These are phyloP conservation scores for Apotomis betuletana DNA, from an alignment of 2,888 invertebrate species.

Conservation along the genomic window DNA sequence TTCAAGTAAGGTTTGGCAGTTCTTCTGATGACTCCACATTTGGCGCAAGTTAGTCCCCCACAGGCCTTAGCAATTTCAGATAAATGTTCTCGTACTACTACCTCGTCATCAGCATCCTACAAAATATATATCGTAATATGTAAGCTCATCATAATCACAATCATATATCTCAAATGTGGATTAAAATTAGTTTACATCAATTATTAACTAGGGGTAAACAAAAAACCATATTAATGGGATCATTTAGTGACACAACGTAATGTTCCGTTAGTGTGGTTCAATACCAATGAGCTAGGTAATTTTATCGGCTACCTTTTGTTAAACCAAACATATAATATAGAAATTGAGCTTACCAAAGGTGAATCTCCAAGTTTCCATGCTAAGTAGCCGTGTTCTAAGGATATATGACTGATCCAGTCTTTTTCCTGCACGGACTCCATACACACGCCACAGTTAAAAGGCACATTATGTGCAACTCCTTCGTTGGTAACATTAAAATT, in stretches of 20 bases:
- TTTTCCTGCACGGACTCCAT: not conserved
- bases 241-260: too few species aligned
- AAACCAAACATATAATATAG: not conserved
- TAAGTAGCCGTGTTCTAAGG: slow-evolving; percentile 7
- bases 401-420: slow-evolving; percentile 19
- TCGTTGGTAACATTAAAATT: not conserved
- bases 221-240: too few species aligned
- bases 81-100: slow-evolving; percentile 40
- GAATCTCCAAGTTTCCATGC: slow-evolving; percentile 15
- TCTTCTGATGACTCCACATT: slow-evolving; percentile 47
- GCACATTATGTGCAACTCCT: not conserved
- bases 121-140: not conserved
- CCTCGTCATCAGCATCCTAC: slow-evolving; percentile 45
- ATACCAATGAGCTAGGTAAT: too few species aligned
- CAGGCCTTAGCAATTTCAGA: slow-evolving; percentile 27
- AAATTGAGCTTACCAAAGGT: slow-evolving; percentile 32
- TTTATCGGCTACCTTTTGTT: too few species aligned
- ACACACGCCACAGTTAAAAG: slow-evolving; percentile 17
- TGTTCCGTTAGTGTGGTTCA: too few species aligned
- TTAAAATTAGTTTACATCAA: slow-evolving; percentile 33
- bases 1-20: slow-evolving; percentile 43
- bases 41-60: slow-evolving; percentile 47
- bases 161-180: too few species aligned
- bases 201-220: too few species aligned
- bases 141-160: too few species aligned